A percentile compares a stretch with the other conserved stretches of the same genome.
Conservation (phyloP, 2,113 vertebrate genomes). For the Crotalus tigris region DNA sequence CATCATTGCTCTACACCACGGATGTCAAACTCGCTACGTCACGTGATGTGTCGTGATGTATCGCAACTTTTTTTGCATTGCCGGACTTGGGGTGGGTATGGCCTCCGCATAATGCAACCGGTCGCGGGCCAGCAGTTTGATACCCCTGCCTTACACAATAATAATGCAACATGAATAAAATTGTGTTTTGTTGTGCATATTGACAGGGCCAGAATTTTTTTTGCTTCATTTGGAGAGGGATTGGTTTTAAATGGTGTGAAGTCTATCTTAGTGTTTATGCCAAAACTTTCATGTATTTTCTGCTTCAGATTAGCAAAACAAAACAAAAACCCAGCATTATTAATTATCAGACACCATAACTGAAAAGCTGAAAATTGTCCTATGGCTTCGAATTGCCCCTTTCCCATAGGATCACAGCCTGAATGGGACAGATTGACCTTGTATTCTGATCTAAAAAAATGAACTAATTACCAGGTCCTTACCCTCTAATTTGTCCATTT, state of each 20-base stretch:
- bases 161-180: background rate
- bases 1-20: background rate
- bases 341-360: background rate
- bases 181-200: background rate
- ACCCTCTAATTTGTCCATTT: background rate
- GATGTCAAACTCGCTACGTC: no score
- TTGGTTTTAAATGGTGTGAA: background rate
- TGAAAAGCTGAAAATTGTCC: background rate
- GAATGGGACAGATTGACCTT: background rate
- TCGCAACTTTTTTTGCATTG: no score
- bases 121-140: no score
- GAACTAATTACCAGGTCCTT: background rate
- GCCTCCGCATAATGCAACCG: no score
- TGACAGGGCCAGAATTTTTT: background rate
- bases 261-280: background rate
- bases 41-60: no score
- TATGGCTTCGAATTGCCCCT: background rate
- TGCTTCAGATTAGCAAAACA: background rate
- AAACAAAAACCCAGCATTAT: background rate
- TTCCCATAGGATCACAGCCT: background rate
- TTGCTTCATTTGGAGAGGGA: background rate
- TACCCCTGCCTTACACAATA: background rate
- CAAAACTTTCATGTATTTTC: background rate
- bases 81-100: no score
- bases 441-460: background rate